A percentile compares a stretch with the other conserved stretches of the same genome.
These are phyloP conservation scores for Tragelaphus scriptus DNA, from an alignment of 2,113 vertebrate species.

Conservation along the genomic window DNA sequence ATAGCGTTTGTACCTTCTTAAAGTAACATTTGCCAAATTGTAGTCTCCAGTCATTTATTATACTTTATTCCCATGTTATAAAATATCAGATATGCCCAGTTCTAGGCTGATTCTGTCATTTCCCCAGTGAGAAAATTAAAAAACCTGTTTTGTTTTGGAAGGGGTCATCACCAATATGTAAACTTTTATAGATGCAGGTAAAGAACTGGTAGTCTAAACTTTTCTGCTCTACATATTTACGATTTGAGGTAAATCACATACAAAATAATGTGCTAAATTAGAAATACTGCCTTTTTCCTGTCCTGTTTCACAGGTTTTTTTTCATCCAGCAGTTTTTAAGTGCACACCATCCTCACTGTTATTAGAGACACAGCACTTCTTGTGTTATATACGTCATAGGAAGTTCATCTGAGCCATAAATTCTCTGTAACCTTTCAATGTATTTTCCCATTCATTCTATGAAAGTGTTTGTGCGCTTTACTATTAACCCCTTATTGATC, in stretches of 20 bases:
- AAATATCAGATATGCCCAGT: background rate
- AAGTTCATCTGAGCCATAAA: background rate
- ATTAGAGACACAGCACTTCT: background rate
- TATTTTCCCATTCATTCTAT: background rate
- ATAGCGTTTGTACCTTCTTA: background rate
- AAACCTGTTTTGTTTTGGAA: background rate
- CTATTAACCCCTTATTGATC: background rate
- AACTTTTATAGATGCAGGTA: background rate
- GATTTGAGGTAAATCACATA: background rate
- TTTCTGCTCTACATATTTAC: background rate
- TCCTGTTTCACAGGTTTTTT: background rate
- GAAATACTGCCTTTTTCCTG: background rate
- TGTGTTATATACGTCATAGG: background rate
- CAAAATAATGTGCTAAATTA: background rate
- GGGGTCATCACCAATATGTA: too few relatives aligned
- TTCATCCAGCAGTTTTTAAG: background rate
- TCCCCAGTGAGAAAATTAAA: background rate
- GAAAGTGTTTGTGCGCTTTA: background rate
- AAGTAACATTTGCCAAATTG: background rate
- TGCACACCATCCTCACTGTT: background rate
- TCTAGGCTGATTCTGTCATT: background rate
- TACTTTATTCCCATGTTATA: background rate
- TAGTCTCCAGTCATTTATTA: background rate
- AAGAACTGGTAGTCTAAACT: background rate
- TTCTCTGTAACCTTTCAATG: background rate